Base-by-base conservation (phyloP, 2,888 invertebrate genomes). In the Serrognathus titanus region DNA sequence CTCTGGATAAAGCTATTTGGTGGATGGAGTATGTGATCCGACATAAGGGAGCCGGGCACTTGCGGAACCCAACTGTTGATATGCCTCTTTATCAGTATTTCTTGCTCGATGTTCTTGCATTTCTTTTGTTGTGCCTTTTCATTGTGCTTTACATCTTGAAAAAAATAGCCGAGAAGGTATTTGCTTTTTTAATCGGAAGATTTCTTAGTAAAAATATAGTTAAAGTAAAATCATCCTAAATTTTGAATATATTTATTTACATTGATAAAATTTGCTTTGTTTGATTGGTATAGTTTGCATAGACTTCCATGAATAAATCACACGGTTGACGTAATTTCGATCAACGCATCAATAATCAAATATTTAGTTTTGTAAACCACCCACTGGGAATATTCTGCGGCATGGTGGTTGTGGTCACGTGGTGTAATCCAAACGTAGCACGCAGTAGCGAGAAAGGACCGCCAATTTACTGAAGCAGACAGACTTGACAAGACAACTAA, bases 1-100 rank as follows among this genome's bases (percentile, higher is more conserved):
- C 59, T 31, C 49, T 63, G 45, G 57, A 62, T 36, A 62, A 59
- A 58, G 63, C 60, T 24, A 45, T 63, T 35, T 59, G 62, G 62
- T 63, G 63, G 63, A 55, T 52, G 20, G 63, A 63, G 52, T 62
- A 62, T 55, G 63, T 63, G 13, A 60, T 63, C 40, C 53, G 62
- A 37, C 60, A 62, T 53, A 62, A 63, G 59, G 63, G 62, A 35
- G 63, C 62, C 40, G 51, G 40, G 55, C 62, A 63, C 58, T 51
- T 63, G 39, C 54, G 60, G 51, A 62, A 59, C 54, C 63, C 63
- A 47, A 59, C 62, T 40, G 43, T 62, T 52, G 62, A 64, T 57
- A 56, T 59, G 46, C 64, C 63, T 36, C 54, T 55, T 53, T 63
- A 63, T 51, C 57, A 61, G 50, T 59, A 63, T 58, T 58, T 61